Evolutionary conservation across 37 sponge, comb jelly and placozoan genomes (phyloP), one percentile per base, ranked within the genome.

Genomic region (Ianthella basta): DNA sequence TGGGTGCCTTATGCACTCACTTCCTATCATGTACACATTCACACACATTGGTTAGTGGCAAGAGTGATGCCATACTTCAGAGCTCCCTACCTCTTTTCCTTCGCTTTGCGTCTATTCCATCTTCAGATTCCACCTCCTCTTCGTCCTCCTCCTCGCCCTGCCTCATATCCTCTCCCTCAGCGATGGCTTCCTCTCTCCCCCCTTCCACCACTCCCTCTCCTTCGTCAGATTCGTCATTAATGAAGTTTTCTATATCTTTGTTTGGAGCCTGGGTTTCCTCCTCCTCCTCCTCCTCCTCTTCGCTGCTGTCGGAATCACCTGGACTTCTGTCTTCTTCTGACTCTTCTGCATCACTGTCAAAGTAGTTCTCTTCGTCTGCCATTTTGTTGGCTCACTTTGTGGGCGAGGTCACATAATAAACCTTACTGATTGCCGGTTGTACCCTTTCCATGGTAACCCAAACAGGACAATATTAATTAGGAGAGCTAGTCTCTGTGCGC

Each of bases 211-310:
- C 84, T 1, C 39, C 84, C 15, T 60, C 69, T 37, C 77, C 84
- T 32, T 83, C 84, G 15, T 67, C 84, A 21, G 40, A 24, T 25
- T 66, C 84, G 72, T 83, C 84, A 32, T 39, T 56, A 12, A 82
- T 41, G 32, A 61, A 59, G n/a, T 21, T 36, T 5, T 69, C 34
- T 33, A 69, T 34, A 8, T 75, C 78, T 4, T 75, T 36, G 16
- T 16, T 50, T 12, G 37, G 55, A 2, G 6, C 50, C 50, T 44
- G 6, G 8, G 50, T 8, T 3, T 50, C 81, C 6, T 67, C 82
- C 59, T 33, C 78, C 55, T 38, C 85, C 30, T 23, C 60, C 59
- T 82, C 89, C 73, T 92, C 82, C 80, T 56, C 83, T 36, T 38
- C 82, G 40, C 63, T 82, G 67, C 80, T 55, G 25, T 29, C 78